A percentile compares a stretch with the other conserved stretches of the same genome.
Conservation (phyloP, 2,113 vertebrate genomes). For the Ovibos moschatus region DNA sequence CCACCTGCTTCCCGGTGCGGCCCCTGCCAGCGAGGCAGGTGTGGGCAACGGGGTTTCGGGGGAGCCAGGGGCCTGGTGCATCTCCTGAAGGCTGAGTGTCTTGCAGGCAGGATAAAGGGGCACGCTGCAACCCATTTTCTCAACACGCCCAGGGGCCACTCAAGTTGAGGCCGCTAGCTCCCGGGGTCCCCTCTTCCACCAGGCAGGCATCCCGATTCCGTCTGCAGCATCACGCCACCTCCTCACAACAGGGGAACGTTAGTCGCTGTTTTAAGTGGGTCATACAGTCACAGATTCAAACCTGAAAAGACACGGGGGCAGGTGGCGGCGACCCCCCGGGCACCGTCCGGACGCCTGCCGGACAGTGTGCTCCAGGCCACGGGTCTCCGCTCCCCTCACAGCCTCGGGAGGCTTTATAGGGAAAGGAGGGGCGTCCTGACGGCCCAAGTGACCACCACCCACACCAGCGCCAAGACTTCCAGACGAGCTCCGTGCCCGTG, state of each 20-base stretch:
- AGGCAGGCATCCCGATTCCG: fast-evolving
- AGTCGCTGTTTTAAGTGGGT: fast-evolving
- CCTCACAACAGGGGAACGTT: background rate
- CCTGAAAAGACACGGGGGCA: fast-evolving
- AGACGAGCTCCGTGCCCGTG: fast-evolving
- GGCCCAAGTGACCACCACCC: background rate
- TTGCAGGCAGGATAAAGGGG: background rate
- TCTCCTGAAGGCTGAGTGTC: background rate
- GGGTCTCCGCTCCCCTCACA: fast-evolving
- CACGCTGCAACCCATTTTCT: background rate
- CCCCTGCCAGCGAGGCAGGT: background rate
- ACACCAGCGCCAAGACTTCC: background rate
- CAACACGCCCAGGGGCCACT: fast-evolving
- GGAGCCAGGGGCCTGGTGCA: background rate
- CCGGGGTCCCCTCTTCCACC: fast-evolving
- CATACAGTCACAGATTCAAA: fast-evolving
- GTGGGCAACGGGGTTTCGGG: fast-evolving
- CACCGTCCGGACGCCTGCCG: background rate
- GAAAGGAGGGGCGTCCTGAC: background rate
- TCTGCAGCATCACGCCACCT: background rate
- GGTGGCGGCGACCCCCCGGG: fast-evolving
- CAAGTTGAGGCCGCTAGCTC: background rate
- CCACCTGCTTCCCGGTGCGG: fast-evolving
- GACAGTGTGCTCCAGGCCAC: fast-evolving
- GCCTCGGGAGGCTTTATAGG: fast-evolving